Evolutionary conservation across 2,113 vertebrate genomes (phyloP).

Genomic region (Ptilorrhoa leucosticta): DNA sequence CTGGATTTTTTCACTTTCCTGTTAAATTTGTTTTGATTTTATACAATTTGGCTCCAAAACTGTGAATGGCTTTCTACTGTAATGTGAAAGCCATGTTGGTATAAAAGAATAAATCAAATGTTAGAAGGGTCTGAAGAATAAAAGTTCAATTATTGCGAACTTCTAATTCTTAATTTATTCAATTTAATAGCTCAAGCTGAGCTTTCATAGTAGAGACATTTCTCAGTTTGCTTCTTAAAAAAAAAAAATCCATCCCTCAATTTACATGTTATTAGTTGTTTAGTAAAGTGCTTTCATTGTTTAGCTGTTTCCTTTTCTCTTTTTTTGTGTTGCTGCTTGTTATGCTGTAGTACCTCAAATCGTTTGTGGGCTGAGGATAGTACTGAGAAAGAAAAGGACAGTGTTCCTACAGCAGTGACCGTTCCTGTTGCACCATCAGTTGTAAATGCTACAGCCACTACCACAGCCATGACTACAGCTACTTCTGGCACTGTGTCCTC

Average conservation of each 20-base stretch:
- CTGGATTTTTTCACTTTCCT: slow-evolving; percentile 75
- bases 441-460: slow-evolving; percentile 89
- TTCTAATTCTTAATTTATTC: slow-evolving; percentile 30
- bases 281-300: slow-evolving; percentile 79
- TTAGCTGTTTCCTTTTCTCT: slow-evolving; percentile 82
- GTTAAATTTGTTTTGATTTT: slow-evolving; percentile 17
- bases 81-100: slow-evolving; percentile 37
- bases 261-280: slow-evolving; percentile 69
- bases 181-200: slow-evolving; percentile 44
- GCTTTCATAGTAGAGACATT: slow-evolving; percentile 43
- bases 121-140: background rate
- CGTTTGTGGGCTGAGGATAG: slow-evolving; percentile 98
- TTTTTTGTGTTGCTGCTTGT: slow-evolving; percentile 80
- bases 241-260: slow-evolving; percentile 79
- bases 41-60: slow-evolving; percentile 45
- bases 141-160: slow-evolving; percentile 23
- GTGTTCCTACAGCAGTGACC: slow-evolving; percentile 89
- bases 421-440: slow-evolving; percentile 94
- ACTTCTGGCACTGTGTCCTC: slow-evolving; percentile 86
- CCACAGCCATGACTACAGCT: slow-evolving; percentile 84
- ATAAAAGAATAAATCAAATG: background rate
- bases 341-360: slow-evolving; percentile 76
- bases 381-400: slow-evolving; percentile 91
- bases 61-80: slow-evolving; percentile 21
- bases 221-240: slow-evolving; percentile 46